phyloP scores from a whole-genome alignment of 2,888 invertebrate genomes.

The Tetheella fluctuosa region DNA sequence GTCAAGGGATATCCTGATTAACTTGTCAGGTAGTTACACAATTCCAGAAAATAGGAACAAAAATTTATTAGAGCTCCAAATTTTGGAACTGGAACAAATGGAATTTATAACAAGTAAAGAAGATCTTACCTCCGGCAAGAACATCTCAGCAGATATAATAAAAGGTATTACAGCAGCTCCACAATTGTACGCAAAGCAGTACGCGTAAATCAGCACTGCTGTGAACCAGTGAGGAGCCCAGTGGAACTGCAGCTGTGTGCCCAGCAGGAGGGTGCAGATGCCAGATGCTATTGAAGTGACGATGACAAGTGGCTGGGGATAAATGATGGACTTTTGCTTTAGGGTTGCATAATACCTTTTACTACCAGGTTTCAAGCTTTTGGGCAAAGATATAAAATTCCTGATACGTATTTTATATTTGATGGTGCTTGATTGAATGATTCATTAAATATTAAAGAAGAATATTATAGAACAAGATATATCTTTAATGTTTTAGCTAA shows the following conservation, averaged over 20 bases:
- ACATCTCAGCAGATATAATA: constrained; percentile 68
- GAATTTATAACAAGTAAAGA: too few species aligned
- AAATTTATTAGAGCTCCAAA: too few species aligned
- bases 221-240: constrained; percentile 62
- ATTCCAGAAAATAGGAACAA: too few species aligned
- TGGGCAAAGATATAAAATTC: too few species aligned
- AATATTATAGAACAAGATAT: too few species aligned
- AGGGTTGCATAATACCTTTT: neutral
- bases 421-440: too few species aligned
- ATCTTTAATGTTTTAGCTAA: too few species aligned
- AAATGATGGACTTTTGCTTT: neutral
- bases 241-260: constrained; percentile 50
- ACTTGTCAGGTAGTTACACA: too few species aligned
- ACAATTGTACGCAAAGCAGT: constrained; percentile 61
- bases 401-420: too few species aligned
- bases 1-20: too few species aligned
- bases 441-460: too few species aligned
- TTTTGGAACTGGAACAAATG: too few species aligned
- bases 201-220: constrained; percentile 51
- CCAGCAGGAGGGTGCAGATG: constrained; percentile 50
- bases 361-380: neutral
- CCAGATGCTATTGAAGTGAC: constrained; percentile 46
- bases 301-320: constrained; percentile 49
- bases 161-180: constrained; percentile 70
- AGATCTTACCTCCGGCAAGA: constrained; percentile 66